phyloP scores from a whole-genome alignment of 1,140 invertebrate species.

The Patella vulgata region DNA sequence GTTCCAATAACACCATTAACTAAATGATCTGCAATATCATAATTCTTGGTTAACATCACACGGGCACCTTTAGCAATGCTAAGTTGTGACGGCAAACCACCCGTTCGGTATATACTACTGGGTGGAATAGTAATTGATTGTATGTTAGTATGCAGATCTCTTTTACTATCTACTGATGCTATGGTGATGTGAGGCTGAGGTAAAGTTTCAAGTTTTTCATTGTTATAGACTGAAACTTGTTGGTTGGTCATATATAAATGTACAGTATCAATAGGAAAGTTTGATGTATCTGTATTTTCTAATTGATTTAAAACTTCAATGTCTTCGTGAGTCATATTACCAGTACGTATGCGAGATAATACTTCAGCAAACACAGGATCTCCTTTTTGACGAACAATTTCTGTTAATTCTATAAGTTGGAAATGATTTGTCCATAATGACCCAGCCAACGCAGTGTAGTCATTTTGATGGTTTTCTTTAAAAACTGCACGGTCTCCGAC shows the following conservation, averaged over 20 bases:
- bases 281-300: conserved; percentile 19
- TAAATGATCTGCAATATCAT: conserved; percentile 12
- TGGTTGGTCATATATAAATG: conserved; percentile 23
- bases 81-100: not conserved
- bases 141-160: conserved; percentile 13
- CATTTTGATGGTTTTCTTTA: too few species aligned
- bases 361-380: conserved; percentile 24
- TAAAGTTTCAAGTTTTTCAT: conserved; percentile 15
- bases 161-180: conserved; percentile 1
- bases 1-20: conserved; percentile 9
- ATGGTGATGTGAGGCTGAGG: conserved; percentile 9
- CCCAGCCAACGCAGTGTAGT: too few species aligned
- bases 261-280: conserved; percentile 14
- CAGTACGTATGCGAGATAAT: conserved; percentile 20
- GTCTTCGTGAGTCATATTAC: conserved; percentile 17
- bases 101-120: too few species aligned
- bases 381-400: conserved; percentile 23
- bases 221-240: conserved; percentile 18
- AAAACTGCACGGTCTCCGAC: too few species aligned
- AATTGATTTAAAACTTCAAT: conserved; percentile 14
- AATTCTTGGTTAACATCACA: conserved; percentile 15
- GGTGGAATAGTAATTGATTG: too few species aligned
- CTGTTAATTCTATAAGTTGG: conserved; percentile 17
- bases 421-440: conserved; percentile 21
- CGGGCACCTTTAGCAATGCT: conserved; percentile 5